A percentile compares a stretch with the other conserved stretches of the same genome.
phyloP scores from a whole-genome alignment of 1,140 invertebrate genomes.

The Apis dorsata region DNA sequence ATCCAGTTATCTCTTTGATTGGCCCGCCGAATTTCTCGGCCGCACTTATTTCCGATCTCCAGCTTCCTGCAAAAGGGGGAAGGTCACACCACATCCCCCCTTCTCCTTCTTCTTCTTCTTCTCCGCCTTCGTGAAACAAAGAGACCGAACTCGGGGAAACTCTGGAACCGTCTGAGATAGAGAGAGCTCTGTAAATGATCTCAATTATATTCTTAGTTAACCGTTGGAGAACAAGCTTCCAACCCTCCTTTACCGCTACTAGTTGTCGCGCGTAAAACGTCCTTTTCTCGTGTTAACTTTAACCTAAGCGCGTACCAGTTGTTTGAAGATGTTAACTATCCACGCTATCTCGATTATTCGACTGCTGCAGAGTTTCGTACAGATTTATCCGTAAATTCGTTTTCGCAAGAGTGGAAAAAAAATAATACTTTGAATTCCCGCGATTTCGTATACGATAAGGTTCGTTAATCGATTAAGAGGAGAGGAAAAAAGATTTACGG shows the following conservation, averaged over 20 bases:
- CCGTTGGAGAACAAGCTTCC: background rate
- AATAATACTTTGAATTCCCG: too few relatives aligned
- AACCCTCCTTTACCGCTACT: too few relatives aligned
- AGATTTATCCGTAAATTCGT: too few relatives aligned
- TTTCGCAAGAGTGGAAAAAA: too few relatives aligned
- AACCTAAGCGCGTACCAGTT: background rate
- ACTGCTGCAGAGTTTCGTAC: too few relatives aligned
- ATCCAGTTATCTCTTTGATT: constrained; percentile 58
- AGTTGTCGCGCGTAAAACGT: background rate
- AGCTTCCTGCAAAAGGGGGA: background rate
- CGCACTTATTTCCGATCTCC: constrained; percentile 34
- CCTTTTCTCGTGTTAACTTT: background rate
- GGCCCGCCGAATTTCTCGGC: constrained; percentile 35
- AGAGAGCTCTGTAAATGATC: constrained; percentile 35
- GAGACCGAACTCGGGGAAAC: constrained; percentile 19
- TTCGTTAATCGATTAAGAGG: too few relatives aligned
- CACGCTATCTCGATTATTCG: background rate
- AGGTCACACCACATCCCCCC: background rate
- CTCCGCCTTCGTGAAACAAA: constrained; percentile 35
- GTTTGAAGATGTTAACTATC: background rate
- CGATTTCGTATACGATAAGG: too few relatives aligned
- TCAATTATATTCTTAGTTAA: constrained; percentile 49
- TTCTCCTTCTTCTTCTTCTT: background rate
- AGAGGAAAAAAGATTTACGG: too few relatives aligned
- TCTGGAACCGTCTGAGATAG: constrained; percentile 24